Evolutionary conservation across 2,797 vertebrate species (phyloP).

Genomic region (Neosilurus mollespiculum): DNA sequence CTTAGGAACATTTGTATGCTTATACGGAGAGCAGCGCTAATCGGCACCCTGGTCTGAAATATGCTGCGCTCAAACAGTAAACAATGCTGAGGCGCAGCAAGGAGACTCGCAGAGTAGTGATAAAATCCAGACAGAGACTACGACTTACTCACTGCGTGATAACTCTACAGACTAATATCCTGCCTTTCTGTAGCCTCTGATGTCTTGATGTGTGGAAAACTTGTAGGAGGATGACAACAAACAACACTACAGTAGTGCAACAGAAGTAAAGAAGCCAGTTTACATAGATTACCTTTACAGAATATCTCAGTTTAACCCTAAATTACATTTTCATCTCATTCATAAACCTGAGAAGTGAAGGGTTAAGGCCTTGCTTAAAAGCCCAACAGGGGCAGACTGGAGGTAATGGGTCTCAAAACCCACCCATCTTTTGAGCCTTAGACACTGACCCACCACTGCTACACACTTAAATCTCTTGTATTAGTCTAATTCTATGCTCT

Average conservation of each 20-base stretch:
- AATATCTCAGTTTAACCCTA: background rate
- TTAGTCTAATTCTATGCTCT: background rate
- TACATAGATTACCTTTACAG: background rate
- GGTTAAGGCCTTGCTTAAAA: too few relatives aligned
- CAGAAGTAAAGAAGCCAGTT: background rate
- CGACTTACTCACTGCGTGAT: background rate
- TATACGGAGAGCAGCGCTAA: background rate
- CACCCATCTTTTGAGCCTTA: too few relatives aligned
- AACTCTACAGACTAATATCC: background rate
- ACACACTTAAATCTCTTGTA: background rate
- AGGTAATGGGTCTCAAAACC: too few relatives aligned
- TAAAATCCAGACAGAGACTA: slow-evolving; percentile 42
- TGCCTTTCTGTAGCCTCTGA: background rate
- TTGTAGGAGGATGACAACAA: too few relatives aligned
- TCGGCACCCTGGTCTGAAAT: slow-evolving; percentile 47
- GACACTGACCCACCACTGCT: too few relatives aligned
- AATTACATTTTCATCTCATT: background rate
- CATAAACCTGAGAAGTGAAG: too few relatives aligned
- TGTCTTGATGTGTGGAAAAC: background rate
- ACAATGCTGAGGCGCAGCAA: slow-evolving; percentile 31
- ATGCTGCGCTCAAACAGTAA: slow-evolving; percentile 50
- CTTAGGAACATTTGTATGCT: background rate
- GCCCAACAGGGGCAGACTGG: too few relatives aligned
- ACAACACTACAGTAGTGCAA: background rate
- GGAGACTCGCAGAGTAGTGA: slow-evolving; percentile 48